A percentile compares a stretch with the other conserved stretches of the same genome.
Evolutionary conservation across 2,888 invertebrate species (phyloP).

Genomic region (Erpobdella octoculata): DNA sequence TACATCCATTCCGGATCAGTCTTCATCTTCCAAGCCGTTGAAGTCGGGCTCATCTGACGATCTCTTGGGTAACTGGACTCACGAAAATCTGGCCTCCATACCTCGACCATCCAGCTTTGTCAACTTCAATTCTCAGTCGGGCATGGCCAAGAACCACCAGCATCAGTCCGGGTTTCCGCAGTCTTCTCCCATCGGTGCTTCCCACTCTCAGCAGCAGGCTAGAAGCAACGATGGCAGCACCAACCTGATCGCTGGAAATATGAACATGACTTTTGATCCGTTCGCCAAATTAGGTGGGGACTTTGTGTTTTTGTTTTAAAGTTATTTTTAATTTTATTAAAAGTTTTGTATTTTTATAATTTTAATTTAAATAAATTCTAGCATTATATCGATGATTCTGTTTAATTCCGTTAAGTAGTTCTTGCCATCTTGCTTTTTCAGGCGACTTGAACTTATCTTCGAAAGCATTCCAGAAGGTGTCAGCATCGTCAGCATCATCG

Average conservation of each 20-base stretch:
- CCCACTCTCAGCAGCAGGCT: not conserved
- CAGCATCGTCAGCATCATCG: not conserved
- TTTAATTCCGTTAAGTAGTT: not conserved
- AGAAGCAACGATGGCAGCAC: slow-evolving; percentile 3
- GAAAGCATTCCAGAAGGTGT: not conserved
- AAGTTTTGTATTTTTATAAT: too few species aligned
- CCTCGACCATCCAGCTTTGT: slow-evolving; percentile 27
- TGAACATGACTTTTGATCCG: slow-evolving; percentile 41
- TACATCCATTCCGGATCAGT: slow-evolving; percentile 24
- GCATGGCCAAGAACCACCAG: too few species aligned
- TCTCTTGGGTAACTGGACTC: slow-evolving; percentile 44
- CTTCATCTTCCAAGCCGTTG: not conserved
- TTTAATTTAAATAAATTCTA: too few species aligned
- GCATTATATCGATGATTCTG: too few species aligned
- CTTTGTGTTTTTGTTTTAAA: not conserved
- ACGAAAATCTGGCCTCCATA: slow-evolving; percentile 33
- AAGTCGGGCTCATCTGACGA: slow-evolving; percentile 33
- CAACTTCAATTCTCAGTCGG: not conserved
- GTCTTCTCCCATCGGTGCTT: not conserved
- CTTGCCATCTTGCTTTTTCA: too few species aligned
- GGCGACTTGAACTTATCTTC: not conserved
- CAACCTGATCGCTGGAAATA: slow-evolving; percentile 22
- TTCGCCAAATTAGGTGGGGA: slow-evolving; percentile 47
- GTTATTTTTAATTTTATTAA: too few species aligned
- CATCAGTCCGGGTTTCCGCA: too few species aligned